Percentiles rank a stretch among this genome's conserved stretches.
These are phyloP conservation scores for Drosophila hydei DNA, from an alignment of 1,140 invertebrate species.

Conservation along the genomic window DNA sequence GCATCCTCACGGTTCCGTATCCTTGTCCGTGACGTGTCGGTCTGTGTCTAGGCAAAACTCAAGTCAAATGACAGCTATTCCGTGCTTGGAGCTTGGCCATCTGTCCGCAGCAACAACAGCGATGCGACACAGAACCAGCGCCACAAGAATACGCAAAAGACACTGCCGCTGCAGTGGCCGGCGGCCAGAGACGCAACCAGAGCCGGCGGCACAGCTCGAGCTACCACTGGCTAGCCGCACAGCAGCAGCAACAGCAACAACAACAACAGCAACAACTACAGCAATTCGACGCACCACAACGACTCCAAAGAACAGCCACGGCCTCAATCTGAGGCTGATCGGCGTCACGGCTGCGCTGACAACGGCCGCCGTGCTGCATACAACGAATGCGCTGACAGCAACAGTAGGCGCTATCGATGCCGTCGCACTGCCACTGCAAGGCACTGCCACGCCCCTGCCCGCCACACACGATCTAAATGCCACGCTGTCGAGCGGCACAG, in stretches of 20 bases:
- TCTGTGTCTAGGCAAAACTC: slow-evolving; percentile 14
- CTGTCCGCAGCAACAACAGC: slow-evolving; percentile 38
- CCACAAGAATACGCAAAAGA: slow-evolving; percentile 72
- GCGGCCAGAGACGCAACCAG: slow-evolving; percentile 9
- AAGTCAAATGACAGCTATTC: slow-evolving; percentile 16
- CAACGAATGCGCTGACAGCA: slow-evolving; percentile 58
- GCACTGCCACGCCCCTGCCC: slow-evolving; percentile 62
- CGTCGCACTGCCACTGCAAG: slow-evolving; percentile 62
- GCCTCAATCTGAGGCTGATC: slow-evolving; percentile 43
- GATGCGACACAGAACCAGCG: slow-evolving; percentile 55
- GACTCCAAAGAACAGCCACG: slow-evolving; percentile 26
- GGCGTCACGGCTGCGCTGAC: slow-evolving; percentile 48
- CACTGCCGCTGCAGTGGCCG: slow-evolving; percentile 39
- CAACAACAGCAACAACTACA: slow-evolving; percentile 20
- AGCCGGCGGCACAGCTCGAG: slow-evolving; percentile 3
- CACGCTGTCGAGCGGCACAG: slow-evolving; percentile 53
- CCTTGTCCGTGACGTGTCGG: too few species aligned
- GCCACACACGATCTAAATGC: slow-evolving; percentile 57
- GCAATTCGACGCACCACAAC: slow-evolving; percentile 25
- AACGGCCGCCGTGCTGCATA: slow-evolving; percentile 57
- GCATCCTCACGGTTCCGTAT: not conserved
- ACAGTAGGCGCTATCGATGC: slow-evolving; percentile 32
- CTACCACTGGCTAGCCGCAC: not conserved
- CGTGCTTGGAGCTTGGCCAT: slow-evolving; percentile 50
- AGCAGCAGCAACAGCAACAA: not conserved